Evolutionary conservation across 1,140 invertebrate genomes (phyloP), one percentile per base, ranked within the genome.

Genomic region (Phenacoccus solenopsis): DNA sequence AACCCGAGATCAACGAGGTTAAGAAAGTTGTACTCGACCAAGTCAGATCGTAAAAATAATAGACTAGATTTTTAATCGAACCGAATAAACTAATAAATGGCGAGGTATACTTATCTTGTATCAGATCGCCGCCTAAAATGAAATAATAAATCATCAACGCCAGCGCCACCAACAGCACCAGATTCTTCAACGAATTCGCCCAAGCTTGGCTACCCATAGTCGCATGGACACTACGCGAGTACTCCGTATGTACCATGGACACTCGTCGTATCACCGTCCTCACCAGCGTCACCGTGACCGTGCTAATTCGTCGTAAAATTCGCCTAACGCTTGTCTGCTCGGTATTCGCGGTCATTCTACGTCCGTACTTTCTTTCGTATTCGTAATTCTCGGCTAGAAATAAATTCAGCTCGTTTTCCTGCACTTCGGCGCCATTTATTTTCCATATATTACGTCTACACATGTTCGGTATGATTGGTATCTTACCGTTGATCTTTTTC

Each of bases 381-480:
- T 25, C 9, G 25, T 64, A 64, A 9, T 24, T 22, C 21, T 64
- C 4, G 10, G 59, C 12, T 24, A 24, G 16, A 27, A 16, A 64
- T 16, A 3, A 4, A 64, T 25, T 64, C 25, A 25, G 22, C 16
- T 64, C 59, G 13, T 22, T 64, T 1, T 64, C 10, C 22, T 25
- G 13, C 5, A 25, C 4, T 25, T 64, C 59, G 32, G 32, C 9
- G 25, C 59, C 25, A 16, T 22, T 20, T 13, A 32, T 13, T n/a
- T 49, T 49, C 21, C 25, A 27, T 10, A 64, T 64, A 25, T 64
- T 27, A 7, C 22, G 9, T 30, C 75, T 70, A 13, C 72, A 75
- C 73, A 76, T 72, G 35, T 76, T 76, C 20, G 75, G 75, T 61
- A 75, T 74, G 20, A 74, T 49, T 20, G 74, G 74, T 38, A 76